Base-by-base conservation (phyloP, 2,888 invertebrate genomes). In the Eupithecia vulgata region DNA sequence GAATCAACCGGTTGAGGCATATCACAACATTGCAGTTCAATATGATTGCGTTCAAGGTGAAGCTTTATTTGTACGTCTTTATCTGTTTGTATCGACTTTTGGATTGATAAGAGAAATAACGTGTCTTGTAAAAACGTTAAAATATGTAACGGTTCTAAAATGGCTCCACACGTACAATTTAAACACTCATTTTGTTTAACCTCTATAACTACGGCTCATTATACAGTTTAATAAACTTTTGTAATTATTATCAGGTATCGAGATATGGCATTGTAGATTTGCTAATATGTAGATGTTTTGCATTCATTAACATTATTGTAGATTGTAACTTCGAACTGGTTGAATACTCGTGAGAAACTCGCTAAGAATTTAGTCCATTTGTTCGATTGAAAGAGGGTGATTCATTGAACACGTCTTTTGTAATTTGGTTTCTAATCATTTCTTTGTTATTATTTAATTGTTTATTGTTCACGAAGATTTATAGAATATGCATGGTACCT, bases 1-100 rank as follows among this genome's bases (percentile, higher is more conserved):
- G 82, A 82, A 74, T 85, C 82, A 81, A 75, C 73, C 69, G 73
- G 78, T 76, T 74, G 74, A 78, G 64, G 35, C 68, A 70, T 73
- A 77, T 76, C 78, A 76, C 74, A 73, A 76, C 64, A 77, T 71
- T 84, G 78, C 77, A 82, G 81, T 83, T 83, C 81, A 79, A 80
- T 78, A 81, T 76, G 81, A 81, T 81, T 83, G 80, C 80, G 82
- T 79, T 80, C 85, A 87, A 87, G 87, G 87, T 81, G 77, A 85
- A 79, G 82, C 81, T 76, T 80, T 83, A 79, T 79, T 77, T 81
- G 78, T 83, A 77, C 79, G 69, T 37, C 66, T 73, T 78, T 80
- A 79, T 80, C 75, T 77, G 68, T 66, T 59, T 52, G 66, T 72
- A 68, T 78, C 21, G 76, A 67, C 40, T 70, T 30, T 21, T 65